Evolutionary conservation across 2,888 invertebrate species (phyloP).

Genomic region (Spilosoma lubricipeda): DNA sequence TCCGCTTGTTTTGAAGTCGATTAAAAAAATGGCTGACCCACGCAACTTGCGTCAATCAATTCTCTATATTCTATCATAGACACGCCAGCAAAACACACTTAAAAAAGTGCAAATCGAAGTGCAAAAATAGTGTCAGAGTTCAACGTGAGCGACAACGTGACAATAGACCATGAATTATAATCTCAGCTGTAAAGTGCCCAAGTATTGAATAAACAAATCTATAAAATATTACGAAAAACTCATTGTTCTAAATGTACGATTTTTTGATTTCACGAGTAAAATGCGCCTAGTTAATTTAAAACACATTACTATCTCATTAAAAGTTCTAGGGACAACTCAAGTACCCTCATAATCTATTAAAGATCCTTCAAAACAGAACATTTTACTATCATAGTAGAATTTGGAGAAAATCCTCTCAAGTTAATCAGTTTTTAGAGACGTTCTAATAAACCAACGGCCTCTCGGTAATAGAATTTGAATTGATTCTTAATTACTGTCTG

Average conservation of each 20-base stretch:
- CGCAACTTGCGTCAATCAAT: too few relatives aligned
- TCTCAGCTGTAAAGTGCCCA: too few relatives aligned
- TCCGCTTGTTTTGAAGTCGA: too few relatives aligned
- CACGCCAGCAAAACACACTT: too few relatives aligned
- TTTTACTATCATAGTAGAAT: conserved; percentile 1
- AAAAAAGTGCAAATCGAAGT: too few relatives aligned
- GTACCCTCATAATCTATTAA: background rate
- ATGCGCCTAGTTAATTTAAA: background rate
- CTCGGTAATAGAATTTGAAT: background rate
- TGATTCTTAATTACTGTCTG: background rate
- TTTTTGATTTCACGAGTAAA: background rate
- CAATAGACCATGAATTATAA: too few relatives aligned
- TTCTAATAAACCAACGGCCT: background rate
- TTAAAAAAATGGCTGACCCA: too few relatives aligned
- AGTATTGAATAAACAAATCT: too few relatives aligned
- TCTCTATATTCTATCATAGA: too few relatives aligned
- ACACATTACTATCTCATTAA: background rate
- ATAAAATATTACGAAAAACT: too few relatives aligned
- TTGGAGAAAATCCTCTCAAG: background rate
- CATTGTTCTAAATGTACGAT: background rate
- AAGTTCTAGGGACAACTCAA: background rate
- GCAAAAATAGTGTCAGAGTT: too few relatives aligned
- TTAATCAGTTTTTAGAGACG: background rate
- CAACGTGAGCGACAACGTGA: too few relatives aligned
- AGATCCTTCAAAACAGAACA: background rate